Evolutionary conservation across 2,113 vertebrate species (phyloP).

Genomic region (Opisthocomus hoazin): DNA sequence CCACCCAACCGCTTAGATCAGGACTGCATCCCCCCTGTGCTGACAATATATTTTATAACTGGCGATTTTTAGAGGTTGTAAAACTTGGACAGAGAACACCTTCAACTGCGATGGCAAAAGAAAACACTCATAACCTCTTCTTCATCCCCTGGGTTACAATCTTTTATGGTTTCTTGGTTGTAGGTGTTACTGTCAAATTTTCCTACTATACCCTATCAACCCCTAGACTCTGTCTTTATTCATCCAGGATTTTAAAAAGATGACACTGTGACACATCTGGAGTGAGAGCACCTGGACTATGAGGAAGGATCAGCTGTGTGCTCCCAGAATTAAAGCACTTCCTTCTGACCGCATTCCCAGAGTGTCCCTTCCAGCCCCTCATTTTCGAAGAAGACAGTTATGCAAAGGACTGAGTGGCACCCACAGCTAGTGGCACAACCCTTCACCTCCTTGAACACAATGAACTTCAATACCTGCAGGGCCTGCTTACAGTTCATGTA

Average conservation of each 20-base stretch:
- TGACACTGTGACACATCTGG: neutral
- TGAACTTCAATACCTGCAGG: neutral
- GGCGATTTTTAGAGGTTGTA: neutral
- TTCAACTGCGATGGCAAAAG: neutral
- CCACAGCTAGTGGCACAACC: neutral
- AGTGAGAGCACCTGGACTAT: neutral
- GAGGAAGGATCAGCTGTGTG: neutral
- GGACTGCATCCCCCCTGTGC: neutral
- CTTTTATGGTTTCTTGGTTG: neutral
- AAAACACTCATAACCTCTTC: neutral
- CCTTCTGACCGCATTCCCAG: neutral
- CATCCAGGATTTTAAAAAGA: neutral
- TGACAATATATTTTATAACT: neutral
- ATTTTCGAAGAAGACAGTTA: neutral
- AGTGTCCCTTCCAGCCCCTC: neutral
- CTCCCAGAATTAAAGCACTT: neutral
- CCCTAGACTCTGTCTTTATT: neutral
- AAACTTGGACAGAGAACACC: neutral
- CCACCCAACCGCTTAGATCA: neutral
- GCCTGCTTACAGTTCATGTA: neutral
- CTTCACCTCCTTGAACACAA: neutral
- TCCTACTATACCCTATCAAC: neutral
- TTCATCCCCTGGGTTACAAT: neutral
- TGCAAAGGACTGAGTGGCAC: neutral
- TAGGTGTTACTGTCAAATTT: neutral